Evolutionary conservation across 2,113 vertebrate species (phyloP), one percentile per base, ranked within the genome.

Genomic region (Indicator maculatus): DNA sequence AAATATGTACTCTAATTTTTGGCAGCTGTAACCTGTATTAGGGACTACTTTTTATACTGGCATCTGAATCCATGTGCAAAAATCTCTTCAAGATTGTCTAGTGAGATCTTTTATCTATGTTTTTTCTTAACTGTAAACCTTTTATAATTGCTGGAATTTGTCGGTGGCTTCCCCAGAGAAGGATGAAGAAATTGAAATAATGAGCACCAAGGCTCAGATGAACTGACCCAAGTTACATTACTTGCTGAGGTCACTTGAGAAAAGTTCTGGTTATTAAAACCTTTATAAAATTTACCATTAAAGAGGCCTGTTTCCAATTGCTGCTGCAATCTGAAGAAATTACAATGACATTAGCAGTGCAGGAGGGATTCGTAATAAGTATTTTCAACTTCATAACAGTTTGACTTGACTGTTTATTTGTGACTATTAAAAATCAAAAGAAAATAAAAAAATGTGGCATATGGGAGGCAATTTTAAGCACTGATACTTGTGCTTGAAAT

Each of bases 311-410:
- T 89, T 89, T 88, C 86, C 1, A 3, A 65, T 93, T 90, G 53
- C 39, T 89, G 20, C 80, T 93, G 36, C 63, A 88, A 72, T 81
- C 41, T 20, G 75, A 95, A 95, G 70, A 84, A 92, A 53, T 70
- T 38, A n/a, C 12, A 39, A 11, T 9, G 17, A 20, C 1, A 4
- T 60, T 69, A 53, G 33, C 21, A 28, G 9, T 75, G 17, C 27
- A 73, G 12, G 26, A 89, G 5, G 4, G 28, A 47, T 78, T 88
- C 38, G 88, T 18, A 66, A 6, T 45, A 70, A 2, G 20, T 55
- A 4, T 88, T 66, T 90, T 75, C 27, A 65, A 11, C 23, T 87
- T 95, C 0, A 1, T 69, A 36, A 56, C 24, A n/a, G 31, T 66
- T 24, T 59, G n/a, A 52, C 5, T 18, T 76, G 18, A 38, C 38